A percentile compares a stretch with the other conserved stretches of the same genome.
phyloP scores from a whole-genome alignment of 2,888 invertebrate species.

The Congeria kusceri region DNA sequence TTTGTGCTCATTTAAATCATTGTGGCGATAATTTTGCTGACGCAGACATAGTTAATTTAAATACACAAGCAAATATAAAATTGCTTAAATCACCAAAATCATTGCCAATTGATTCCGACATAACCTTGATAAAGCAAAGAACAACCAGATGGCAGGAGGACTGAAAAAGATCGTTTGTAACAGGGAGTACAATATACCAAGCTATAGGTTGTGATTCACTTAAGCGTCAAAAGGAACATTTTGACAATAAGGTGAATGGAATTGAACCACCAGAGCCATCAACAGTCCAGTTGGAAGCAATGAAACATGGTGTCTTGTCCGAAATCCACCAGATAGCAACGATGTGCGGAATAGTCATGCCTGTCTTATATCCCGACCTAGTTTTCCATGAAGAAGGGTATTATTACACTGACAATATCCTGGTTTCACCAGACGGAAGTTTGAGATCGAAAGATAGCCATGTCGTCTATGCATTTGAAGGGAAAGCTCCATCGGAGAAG shows the following conservation, averaged over 20 bases:
- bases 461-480: conserved; percentile 17
- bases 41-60: no score
- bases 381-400: conserved; percentile 17
- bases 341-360: conserved; percentile 9
- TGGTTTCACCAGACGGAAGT: conserved; percentile 30
- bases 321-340: conserved; percentile 25
- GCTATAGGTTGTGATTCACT: conserved; percentile 36
- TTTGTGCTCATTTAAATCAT: no score
- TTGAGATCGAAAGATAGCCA: neutral
- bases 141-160: neutral
- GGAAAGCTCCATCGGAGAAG: conserved; percentile 11
- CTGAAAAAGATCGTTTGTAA: neutral
- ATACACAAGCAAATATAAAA: no score
- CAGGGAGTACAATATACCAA: conserved; percentile 20
- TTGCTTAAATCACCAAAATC: no score
- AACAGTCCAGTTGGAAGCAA: neutral
- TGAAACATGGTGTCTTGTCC: neutral
- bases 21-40: no score
- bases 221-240: conserved; percentile 19
- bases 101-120: no score
- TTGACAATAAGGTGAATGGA: neutral
- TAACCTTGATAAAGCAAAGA: neutral
- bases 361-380: conserved; percentile 11
- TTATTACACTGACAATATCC: neutral
- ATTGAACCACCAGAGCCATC: neutral